Evolutionary conservation across 2,113 vertebrate genomes (phyloP).

Genomic region (Lagopus muta): DNA sequence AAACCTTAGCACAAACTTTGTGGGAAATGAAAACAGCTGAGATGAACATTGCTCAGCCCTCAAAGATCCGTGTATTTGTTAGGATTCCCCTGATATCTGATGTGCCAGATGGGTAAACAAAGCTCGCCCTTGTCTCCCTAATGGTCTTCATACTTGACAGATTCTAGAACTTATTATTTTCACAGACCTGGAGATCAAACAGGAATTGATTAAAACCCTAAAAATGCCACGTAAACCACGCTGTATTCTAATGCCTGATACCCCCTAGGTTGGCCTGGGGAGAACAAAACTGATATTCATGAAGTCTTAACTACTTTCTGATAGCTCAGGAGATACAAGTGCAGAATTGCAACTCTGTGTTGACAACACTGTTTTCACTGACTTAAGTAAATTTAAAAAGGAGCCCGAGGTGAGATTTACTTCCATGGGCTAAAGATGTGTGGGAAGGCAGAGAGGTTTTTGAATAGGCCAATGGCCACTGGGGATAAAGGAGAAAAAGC

Average conservation of each 20-base stretch:
- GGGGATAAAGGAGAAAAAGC: background rate
- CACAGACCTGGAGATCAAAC: background rate
- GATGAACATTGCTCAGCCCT: background rate
- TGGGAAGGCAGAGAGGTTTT: background rate
- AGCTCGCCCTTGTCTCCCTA: background rate
- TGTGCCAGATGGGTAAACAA: background rate
- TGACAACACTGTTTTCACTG: background rate
- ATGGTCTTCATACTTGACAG: background rate
- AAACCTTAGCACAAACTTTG: background rate
- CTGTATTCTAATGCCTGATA: background rate
- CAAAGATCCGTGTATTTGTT: accelerated
- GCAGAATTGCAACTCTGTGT: background rate
- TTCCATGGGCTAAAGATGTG: background rate
- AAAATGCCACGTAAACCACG: background rate
- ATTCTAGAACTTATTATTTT: background rate
- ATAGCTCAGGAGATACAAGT: background rate
- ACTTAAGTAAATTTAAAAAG: background rate
- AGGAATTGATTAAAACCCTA: background rate
- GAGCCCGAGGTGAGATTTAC: background rate
- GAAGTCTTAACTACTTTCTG: background rate
- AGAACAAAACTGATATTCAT: background rate
- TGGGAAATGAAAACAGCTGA: background rate
- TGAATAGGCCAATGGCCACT: background rate
- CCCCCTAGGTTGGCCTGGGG: background rate
- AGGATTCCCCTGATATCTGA: background rate